Conservation (phyloP, 2,113 vertebrate genomes). For the Mus spicilegus region DNA sequence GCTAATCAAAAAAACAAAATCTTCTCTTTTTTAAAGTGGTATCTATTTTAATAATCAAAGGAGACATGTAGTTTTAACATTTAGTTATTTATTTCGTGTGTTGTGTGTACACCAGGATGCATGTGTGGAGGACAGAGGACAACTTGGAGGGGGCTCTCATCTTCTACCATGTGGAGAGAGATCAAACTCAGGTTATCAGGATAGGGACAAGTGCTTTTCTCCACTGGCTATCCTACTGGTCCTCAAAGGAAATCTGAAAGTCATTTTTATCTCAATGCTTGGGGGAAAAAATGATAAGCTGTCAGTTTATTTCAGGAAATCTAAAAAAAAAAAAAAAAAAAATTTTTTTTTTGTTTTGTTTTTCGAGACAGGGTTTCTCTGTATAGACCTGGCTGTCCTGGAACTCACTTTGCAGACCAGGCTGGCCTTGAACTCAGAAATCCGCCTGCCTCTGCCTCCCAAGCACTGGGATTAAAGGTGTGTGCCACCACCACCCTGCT, state of each 20-base stretch:
- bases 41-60: constrained; percentile 34
- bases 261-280: constrained; percentile 46
- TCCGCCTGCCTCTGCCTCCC: too few relatives aligned
- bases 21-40: not conserved
- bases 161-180: not conserved
- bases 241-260: not conserved
- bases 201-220: not conserved
- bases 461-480: too few relatives aligned
- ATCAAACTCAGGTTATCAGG: not conserved
- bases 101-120: not conserved
- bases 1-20: constrained; percentile 15
- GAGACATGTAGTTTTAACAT: constrained; percentile 38
- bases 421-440: too few relatives aligned
- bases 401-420: too few relatives aligned
- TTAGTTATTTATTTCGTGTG: not conserved
- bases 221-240: not conserved
- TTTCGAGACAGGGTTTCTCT: too few relatives aligned
- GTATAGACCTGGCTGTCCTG: too few relatives aligned
- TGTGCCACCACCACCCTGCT: too few relatives aligned
- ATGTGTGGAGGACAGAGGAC: not conserved
- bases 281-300: not conserved
- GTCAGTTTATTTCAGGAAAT: constrained; percentile 45
- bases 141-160: not conserved
- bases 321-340: not conserved
- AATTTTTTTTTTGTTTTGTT: too few relatives aligned